Evolutionary conservation across 2,797 vertebrate genomes (phyloP).

Genomic region (Acanthurus lineatus): DNA sequence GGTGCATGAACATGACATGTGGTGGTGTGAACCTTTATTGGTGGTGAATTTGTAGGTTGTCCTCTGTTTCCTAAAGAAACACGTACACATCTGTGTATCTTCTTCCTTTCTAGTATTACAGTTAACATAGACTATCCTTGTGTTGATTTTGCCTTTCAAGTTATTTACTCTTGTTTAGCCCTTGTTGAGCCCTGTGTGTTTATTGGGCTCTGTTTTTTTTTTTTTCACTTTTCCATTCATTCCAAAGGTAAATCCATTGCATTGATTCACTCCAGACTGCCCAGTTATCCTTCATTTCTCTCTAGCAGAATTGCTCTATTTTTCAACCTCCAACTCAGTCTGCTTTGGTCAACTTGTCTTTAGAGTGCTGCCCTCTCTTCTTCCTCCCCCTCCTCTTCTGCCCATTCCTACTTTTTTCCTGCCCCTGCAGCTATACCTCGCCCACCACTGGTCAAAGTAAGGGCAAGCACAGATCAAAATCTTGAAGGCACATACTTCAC

Average conservation of each 20-base stretch:
- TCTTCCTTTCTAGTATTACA: slow-evolving; percentile 10
- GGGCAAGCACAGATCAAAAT: slow-evolving; percentile 18
- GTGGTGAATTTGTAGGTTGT: too few relatives aligned
- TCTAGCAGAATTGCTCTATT: slow-evolving; percentile 80
- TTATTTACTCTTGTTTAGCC: slow-evolving; percentile 54
- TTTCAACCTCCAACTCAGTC: slow-evolving; percentile 79
- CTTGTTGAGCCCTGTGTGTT: slow-evolving; percentile 61
- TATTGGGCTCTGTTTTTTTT: slow-evolving; percentile 62
- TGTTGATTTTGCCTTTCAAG: slow-evolving; percentile 24
- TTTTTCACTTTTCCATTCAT: slow-evolving; percentile 49
- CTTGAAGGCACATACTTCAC: background rate
- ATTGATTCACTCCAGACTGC: slow-evolving; percentile 78
- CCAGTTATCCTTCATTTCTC: slow-evolving; percentile 82
- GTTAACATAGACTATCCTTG: slow-evolving; percentile 5
- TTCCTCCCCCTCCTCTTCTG: slow-evolving; percentile 15
- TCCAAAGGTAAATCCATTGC: slow-evolving; percentile 81
- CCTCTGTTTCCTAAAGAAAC: background rate
- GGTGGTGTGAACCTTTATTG: too few relatives aligned
- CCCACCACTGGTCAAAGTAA: slow-evolving; percentile 21
- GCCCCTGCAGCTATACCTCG: slow-evolving; percentile 4
- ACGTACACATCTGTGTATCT: slow-evolving; percentile 12
- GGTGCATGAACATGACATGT: too few relatives aligned
- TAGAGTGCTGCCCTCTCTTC: slow-evolving; percentile 46
- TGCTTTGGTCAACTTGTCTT: slow-evolving; percentile 71
- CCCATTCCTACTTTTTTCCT: slow-evolving; percentile 14